phyloP scores from a whole-genome alignment of 2,113 vertebrate genomes.

The Puffinus mauretanicus region DNA sequence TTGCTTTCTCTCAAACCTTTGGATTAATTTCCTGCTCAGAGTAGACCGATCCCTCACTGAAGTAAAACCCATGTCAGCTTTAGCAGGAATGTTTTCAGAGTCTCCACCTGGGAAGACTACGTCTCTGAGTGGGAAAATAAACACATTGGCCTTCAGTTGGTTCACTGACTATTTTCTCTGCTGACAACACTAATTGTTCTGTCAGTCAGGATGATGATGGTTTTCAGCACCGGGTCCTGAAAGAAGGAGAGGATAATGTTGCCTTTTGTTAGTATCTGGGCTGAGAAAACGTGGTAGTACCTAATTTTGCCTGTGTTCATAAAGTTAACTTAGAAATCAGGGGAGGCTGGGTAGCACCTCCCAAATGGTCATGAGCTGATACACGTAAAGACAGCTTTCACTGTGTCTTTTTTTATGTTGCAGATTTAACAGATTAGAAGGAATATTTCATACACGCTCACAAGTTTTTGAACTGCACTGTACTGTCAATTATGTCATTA shows the following conservation, averaged over 20 bases:
- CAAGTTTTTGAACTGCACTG: not conserved
- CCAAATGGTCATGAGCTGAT: not conserved
- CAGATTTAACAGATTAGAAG: not conserved
- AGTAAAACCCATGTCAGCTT: slow-evolving; percentile 9
- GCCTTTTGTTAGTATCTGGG: not conserved
- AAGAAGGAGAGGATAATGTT: not conserved
- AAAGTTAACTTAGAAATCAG: not conserved
- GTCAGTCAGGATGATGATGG: slow-evolving; percentile 2
- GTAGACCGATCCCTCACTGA: not conserved
- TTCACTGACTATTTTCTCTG: slow-evolving; percentile 47
- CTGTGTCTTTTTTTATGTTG: not conserved
- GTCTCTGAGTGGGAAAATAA: slow-evolving; percentile 57
- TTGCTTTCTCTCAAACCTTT: slow-evolving; percentile 28
- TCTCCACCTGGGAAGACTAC: slow-evolving; percentile 47
- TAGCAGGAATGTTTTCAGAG: slow-evolving; percentile 47
- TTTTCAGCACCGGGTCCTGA: slow-evolving; percentile 40
- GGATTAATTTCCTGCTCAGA: slow-evolving; percentile 28
- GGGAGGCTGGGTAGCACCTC: not conserved
- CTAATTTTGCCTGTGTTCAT: not conserved
- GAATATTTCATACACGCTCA: not conserved
- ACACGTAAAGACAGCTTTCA: not conserved
- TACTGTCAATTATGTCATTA: not conserved
- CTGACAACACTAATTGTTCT: slow-evolving; percentile 54
- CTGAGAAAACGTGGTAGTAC: not conserved
- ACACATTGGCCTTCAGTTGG: slow-evolving; percentile 10